Percentiles rank a stretch among this genome's conserved stretches.
These are phyloP conservation scores for Mesembrinibis cayennensis DNA, from an alignment of 2,113 vertebrate species.

Conservation along the genomic window DNA sequence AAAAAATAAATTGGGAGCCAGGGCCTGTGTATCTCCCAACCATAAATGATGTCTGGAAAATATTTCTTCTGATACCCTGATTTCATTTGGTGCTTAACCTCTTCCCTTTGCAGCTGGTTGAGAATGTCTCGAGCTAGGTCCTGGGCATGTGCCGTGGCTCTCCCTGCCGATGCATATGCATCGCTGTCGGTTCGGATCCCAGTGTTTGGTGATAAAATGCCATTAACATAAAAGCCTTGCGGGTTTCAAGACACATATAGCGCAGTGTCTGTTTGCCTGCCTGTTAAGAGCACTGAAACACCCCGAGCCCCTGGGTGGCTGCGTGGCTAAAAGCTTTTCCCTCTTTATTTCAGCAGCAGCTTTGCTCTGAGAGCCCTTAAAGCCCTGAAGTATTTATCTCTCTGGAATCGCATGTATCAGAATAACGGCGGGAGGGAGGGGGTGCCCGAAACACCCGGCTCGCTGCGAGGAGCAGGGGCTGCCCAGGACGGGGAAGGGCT, in stretches of 20 bases:
- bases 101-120: neutral
- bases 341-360: neutral
- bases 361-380: neutral
- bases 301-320: fast-evolving
- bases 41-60: neutral
- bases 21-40: too few relatives aligned
- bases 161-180: neutral
- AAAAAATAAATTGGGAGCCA: neutral
- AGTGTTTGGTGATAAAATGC: neutral
- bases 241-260: neutral
- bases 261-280: neutral
- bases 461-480: neutral
- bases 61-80: fast-evolving
- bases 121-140: neutral
- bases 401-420: neutral
- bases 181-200: fast-evolving
- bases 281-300: neutral
- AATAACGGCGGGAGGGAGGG: neutral
- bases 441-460: fast-evolving
- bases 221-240: neutral
- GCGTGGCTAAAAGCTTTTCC: neutral
- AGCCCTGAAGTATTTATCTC: neutral
- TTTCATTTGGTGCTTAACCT: neutral
- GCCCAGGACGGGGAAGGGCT: neutral
- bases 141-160: neutral